Base-by-base conservation (phyloP, 2,888 invertebrate species). In the Polydrusus cervinus region DNA sequence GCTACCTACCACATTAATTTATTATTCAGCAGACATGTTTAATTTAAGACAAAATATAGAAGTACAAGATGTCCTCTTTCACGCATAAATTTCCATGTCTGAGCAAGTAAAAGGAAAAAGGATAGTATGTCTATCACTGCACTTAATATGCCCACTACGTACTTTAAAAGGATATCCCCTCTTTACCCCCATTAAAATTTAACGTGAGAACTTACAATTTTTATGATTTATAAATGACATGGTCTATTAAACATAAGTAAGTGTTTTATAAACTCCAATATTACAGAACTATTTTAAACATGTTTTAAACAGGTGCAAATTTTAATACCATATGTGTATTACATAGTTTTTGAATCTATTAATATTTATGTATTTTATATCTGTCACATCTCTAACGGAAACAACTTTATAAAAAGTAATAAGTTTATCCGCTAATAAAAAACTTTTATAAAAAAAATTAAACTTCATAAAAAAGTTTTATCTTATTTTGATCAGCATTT, bases 351-450 rank as follows among this genome's bases (percentile, higher is more conserved):
- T 7, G 8, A n/a, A 34, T 3, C n/a, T 34, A 34, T 55, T 55
- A 55, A 34, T 55, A 55, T 55, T 55, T 34, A 55, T 55, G 34
- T 13, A 34, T 13, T 30, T 34, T 55, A 14, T 55, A 53, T 30
- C 55, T 55, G 34, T 34, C 8, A 55, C 34, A 55, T 55, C 55
- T 55, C 14, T 40, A 66, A 66, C 53, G 66, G 66, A 66, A 66
- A 66, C 66, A 66, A 47, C 18, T 66, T 16, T 51, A 51, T 66
- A 43, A 43, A 34, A 34, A 9, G 34, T 34, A 3, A 25, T 5
- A 34, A 1, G 5, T 34, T 34, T 3, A 9, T 34, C 34, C 9
- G 10, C 34, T 34, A 34, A 34, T 34, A 34, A 34, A 34, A 34
- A 7, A 34, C 34, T 34, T 7, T 34, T 43, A 43, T 43, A 43